These are phyloP conservation scores for Melitaea athalia DNA, from an alignment of 2,888 invertebrate species.

Conservation along the genomic window DNA sequence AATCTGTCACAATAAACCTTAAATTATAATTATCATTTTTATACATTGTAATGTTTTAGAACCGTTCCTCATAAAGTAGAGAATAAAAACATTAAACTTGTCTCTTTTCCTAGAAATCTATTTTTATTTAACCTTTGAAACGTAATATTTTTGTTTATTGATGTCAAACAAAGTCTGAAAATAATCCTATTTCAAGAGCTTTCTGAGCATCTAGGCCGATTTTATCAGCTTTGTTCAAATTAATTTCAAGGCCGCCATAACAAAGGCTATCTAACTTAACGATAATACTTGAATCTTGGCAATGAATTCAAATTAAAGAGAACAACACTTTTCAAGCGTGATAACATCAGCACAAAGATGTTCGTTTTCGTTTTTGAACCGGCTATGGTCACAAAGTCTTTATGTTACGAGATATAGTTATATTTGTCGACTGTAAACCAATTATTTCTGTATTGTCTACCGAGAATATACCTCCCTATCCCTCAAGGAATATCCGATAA, in stretches of 20 bases:
- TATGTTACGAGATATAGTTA: too few relatives aligned
- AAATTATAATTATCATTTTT: too few relatives aligned
- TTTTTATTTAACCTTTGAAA: too few relatives aligned
- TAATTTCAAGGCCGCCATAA: constrained; percentile 7
- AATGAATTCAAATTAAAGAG: background rate
- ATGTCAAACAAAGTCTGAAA: background rate
- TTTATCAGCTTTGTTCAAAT: constrained; percentile 5
- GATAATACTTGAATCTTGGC: constrained; percentile 1
- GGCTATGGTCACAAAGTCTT: too few relatives aligned
- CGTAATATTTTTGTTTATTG: background rate
- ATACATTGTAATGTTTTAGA: too few relatives aligned
- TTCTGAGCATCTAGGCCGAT: background rate
- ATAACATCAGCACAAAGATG: background rate
- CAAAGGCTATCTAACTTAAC: constrained; percentile 8
- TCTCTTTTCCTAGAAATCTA: too few relatives aligned
- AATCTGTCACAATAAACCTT: too few relatives aligned
- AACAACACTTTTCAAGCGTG: background rate
- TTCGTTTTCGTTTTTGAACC: background rate
- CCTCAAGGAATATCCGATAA: too few relatives aligned
- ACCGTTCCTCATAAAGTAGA: too few relatives aligned
- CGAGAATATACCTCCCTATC: too few relatives aligned
- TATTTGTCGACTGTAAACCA: too few relatives aligned
- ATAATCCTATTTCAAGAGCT: background rate
- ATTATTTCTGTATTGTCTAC: too few relatives aligned
- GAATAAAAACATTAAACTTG: background rate